Base-by-base conservation (phyloP, 2,888 invertebrate species). In the Nomada ferruginata region DNA sequence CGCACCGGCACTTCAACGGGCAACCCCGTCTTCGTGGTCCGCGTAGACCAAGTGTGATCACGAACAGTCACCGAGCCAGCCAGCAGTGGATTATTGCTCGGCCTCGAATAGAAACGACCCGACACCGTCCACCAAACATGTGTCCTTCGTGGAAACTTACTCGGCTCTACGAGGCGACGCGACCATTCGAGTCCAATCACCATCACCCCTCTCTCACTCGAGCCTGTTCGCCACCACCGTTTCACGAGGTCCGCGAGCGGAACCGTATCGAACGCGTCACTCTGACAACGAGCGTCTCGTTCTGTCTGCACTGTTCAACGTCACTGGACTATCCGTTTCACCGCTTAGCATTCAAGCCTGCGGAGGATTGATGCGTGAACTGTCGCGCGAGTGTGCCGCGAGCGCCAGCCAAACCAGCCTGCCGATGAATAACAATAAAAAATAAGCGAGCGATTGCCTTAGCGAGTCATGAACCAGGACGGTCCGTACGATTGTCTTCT, bases 391-490 rank as follows among this genome's bases (percentile, higher is more conserved):
- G 61, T 70, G 61, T 68, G 44, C 13, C 23, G 36, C 50, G 57
- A 57, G n/a, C 55, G 23, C 15, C 36, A 26, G 52, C 55, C 61
- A 13, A 76, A 55, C 76, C 57, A 76, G 50, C 83, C 89, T 89
- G 91, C 91, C 82, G 86, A 92, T 92, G 87, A 92, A 92, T 76
- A 92, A 92, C 74, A 85, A 92, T 91, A 92, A 92, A 92, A 92
- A 92, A 92, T 91, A 92, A 92, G 92, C 92, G 89, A 89, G 91
- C 92, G 86, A 85, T 89, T 85, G 80, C 79, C 83, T 88, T 91
- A 92, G 89, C 85, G 89, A 70, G 76, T 88, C 90, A 91, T 90
- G 70, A 83, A 76, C 59, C 63, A 61, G 53, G 29, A 20, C 61
- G 78, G 82, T 52, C 79, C 79, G 73, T 77, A 15, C 76, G 71